Evolutionary conservation across 92 coral and sea anemone genomes (phyloP).

Genomic region (Micromussa lordhowensis): DNA sequence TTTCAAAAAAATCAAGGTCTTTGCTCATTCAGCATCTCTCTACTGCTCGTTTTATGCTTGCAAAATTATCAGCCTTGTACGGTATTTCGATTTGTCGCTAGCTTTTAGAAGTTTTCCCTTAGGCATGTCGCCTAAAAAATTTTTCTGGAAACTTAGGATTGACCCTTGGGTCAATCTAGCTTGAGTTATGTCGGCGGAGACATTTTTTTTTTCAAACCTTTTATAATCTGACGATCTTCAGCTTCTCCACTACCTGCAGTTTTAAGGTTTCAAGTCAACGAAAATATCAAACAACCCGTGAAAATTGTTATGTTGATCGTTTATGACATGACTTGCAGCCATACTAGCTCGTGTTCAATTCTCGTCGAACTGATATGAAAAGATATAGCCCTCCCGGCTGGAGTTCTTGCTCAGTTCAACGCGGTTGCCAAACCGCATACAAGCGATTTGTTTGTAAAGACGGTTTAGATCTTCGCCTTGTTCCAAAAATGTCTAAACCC

Average conservation of each 20-base stretch:
- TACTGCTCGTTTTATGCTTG: not conserved
- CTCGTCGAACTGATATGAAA: not conserved
- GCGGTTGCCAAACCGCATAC: not conserved
- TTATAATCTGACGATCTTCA: not conserved
- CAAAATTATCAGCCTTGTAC: not conserved
- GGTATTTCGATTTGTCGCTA: not conserved
- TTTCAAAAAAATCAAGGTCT: not conserved
- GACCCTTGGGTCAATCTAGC: conserved; percentile 9
- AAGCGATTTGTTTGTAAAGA: not conserved
- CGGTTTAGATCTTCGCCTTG: not conserved
- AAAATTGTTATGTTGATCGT: not conserved
- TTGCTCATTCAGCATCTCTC: not conserved
- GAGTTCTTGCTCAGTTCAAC: not conserved
- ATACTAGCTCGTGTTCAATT: too few relatives aligned
- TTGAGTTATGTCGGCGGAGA: not conserved
- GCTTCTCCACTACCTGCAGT: not conserved
- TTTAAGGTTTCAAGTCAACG: not conserved
- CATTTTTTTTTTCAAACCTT: not conserved
- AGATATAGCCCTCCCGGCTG: not conserved
- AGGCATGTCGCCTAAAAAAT: not conserved
- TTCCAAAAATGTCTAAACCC: not conserved
- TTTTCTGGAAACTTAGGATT: not conserved
- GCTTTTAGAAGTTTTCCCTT: not conserved
- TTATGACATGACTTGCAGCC: not conserved
- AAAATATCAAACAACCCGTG: not conserved